Conservation (phyloP, 2,113 vertebrate genomes). For the Vidua chalybeata region DNA sequence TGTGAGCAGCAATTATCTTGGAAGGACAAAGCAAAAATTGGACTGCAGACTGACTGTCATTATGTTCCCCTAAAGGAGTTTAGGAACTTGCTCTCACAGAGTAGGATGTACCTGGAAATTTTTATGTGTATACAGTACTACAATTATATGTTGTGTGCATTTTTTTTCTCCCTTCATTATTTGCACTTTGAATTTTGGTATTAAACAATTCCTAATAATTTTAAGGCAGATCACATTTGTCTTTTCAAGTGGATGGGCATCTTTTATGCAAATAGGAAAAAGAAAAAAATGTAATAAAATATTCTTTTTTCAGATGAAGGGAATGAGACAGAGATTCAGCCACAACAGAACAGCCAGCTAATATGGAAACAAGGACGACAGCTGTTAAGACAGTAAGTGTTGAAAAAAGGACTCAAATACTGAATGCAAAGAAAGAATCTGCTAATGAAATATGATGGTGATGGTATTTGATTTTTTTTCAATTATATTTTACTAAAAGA, state of each 20-base stretch:
- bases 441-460: background rate
- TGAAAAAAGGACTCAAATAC: background rate
- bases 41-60: background rate
- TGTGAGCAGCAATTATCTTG: background rate
- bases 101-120: background rate
- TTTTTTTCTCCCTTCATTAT: background rate
- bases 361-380: conserved; percentile 99
- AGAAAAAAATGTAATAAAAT: conserved; percentile 6
- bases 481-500: background rate
- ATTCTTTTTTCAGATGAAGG: conserved; percentile 90
- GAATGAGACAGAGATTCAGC: conserved; percentile 90
- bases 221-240: background rate
- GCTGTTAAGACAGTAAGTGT: conserved; percentile 94
- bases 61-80: background rate
- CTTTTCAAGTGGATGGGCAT: background rate
- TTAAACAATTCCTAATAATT: background rate
- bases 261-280: background rate
- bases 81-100: background rate
- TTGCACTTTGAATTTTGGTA: background rate
- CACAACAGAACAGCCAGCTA: conserved; percentile 93
- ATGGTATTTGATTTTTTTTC: background rate
- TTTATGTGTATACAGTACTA: background rate
- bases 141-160: background rate
- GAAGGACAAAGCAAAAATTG: background rate
- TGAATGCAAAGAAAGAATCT: background rate